Base-by-base conservation (phyloP, 1,140 invertebrate species). In the Diplogasteroides magnus region DNA sequence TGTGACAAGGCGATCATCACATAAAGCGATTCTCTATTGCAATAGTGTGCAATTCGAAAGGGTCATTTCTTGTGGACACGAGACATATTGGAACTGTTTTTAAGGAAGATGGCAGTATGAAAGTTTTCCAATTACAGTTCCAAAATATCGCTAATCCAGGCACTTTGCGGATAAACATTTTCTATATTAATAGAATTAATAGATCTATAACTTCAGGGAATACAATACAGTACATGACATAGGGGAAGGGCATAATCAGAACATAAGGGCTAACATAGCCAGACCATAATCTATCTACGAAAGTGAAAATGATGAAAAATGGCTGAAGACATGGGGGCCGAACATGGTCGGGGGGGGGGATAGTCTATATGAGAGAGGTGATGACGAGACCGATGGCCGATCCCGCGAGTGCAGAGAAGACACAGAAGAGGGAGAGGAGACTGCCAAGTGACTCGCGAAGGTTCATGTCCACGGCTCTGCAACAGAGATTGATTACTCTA, bases 321-420 rank as follows among this genome's bases (percentile, higher is more conserved):
- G 19, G 19, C 19, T 48, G 37, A 11, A 48, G 37, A 11, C 6
- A 48, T 6, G 37, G 37, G 19, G 19, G 37, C 6, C 6, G 37
- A 19, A n/a, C n/a, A n/a, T n/a, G 37, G 37, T 48, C 6, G 6
- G 37, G 37, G 6, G 19, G 37, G 6, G 37, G 37, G 6, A 19
- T 48, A 19, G 6, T 11, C 37, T 29, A 65, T 2, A 65, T 14
- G n/a, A 65, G n/a, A 19, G 31, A 3, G 32, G 65, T 56, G 25
- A 71, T 71, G 0, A 64, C 27, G 14, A 71, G 62, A 0, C 62
- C 55, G 1, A 65, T n/a, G 3, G 65, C 27, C 6, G 48, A 48
- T 15, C 69, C 69, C 28, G 65, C 32, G 29, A 71, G 56, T 2
- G 70, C 70, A 27, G 57, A 55, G 14, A 56, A 31, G 0, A 72